phyloP scores from a whole-genome alignment of 1,140 invertebrate genomes.

The Odontomachus brunneus region DNA sequence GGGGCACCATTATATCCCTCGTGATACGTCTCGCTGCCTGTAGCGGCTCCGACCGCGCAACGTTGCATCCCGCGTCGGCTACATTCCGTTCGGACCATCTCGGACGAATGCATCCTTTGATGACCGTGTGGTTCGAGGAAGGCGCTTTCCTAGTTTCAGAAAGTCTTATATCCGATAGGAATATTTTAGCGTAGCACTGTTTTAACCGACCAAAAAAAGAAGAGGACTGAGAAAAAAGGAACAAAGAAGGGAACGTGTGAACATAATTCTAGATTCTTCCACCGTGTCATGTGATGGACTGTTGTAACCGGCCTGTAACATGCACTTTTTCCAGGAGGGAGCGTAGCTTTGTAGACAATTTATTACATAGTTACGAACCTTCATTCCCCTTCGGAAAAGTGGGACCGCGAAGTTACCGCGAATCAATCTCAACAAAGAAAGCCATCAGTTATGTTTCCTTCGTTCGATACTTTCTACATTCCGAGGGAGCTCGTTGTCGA shows the following conservation, averaged over 20 bases:
- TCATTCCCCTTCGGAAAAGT: not conserved
- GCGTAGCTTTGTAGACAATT: not conserved
- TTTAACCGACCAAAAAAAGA: not conserved
- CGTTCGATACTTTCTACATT: slow-evolving; percentile 5
- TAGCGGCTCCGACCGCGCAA: slow-evolving; percentile 43
- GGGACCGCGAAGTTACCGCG: not conserved
- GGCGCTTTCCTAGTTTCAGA: slow-evolving; percentile 20
- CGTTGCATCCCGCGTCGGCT: slow-evolving; percentile 50
- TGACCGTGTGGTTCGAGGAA: slow-evolving; percentile 28
- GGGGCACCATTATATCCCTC: slow-evolving; percentile 44
- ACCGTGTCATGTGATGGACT: not conserved
- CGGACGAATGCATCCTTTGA: slow-evolving; percentile 37
- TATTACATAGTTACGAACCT: not conserved
- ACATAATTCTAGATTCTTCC: slow-evolving; percentile 17
- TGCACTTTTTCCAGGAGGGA: slow-evolving; percentile 9
- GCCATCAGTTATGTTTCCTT: slow-evolving; percentile 53
- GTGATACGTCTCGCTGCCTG: slow-evolving; percentile 43
- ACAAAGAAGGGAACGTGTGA: not conserved
- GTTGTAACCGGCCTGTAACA: not conserved
- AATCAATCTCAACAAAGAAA: slow-evolving; percentile 10
- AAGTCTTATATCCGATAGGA: not conserved
- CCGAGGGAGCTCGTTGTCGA: slow-evolving; percentile 13
- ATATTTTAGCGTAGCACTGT: slow-evolving; percentile 16
- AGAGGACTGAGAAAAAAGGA: no score
- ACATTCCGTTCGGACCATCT: slow-evolving; percentile 47